Evolutionary conservation across 30 jellyfish, hydroid and myxozoan genomes (phyloP).

Genomic region (Aurelia aurita): DNA sequence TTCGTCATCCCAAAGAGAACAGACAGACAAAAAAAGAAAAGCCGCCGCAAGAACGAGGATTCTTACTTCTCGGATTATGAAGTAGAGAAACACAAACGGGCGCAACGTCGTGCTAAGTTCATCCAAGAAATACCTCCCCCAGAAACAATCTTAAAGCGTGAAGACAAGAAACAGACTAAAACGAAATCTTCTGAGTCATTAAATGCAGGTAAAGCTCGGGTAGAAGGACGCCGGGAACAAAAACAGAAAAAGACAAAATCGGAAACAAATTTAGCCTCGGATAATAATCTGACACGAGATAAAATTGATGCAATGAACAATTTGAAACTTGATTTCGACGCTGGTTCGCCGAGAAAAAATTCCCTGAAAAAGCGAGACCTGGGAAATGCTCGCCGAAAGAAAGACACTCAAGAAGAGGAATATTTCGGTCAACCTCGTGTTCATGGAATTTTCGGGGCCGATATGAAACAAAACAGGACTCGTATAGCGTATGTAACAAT

Average conservation of each 20-base stretch:
- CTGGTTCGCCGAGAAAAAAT: constrained; percentile 77
- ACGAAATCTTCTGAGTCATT: constrained; percentile 83
- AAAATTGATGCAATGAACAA: constrained; percentile 79
- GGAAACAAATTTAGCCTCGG: constrained; percentile 80
- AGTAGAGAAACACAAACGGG: constrained; percentile 92
- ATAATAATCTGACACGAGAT: constrained; percentile 31
- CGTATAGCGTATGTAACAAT: constrained; percentile 91
- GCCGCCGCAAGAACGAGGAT: constrained; percentile 87
- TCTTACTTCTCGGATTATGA: constrained; percentile 91
- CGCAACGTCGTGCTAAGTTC: constrained; percentile 80
- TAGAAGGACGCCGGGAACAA: constrained; percentile 93
- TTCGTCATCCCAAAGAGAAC: constrained; percentile 42
- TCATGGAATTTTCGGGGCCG: constrained; percentile 90
- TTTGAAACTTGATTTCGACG: constrained; percentile 73
- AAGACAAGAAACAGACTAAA: constrained; percentile 34
- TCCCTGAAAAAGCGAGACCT: constrained; percentile 71
- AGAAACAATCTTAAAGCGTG: constrained; percentile 48
- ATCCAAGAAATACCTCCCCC: constrained; percentile 72
- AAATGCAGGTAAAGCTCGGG: constrained; percentile 92
- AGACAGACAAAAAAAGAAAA: constrained; percentile 52
- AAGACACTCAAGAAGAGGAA: constrained; percentile 64
- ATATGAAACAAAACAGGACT: constrained; percentile 79
- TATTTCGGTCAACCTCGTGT: constrained; percentile 81
- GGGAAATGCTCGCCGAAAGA: constrained; percentile 71
- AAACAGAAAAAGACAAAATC: constrained; percentile 90